These are phyloP conservation scores for Xylocampa areola DNA, from an alignment of 2,888 invertebrate genomes.

Conservation along the genomic window DNA sequence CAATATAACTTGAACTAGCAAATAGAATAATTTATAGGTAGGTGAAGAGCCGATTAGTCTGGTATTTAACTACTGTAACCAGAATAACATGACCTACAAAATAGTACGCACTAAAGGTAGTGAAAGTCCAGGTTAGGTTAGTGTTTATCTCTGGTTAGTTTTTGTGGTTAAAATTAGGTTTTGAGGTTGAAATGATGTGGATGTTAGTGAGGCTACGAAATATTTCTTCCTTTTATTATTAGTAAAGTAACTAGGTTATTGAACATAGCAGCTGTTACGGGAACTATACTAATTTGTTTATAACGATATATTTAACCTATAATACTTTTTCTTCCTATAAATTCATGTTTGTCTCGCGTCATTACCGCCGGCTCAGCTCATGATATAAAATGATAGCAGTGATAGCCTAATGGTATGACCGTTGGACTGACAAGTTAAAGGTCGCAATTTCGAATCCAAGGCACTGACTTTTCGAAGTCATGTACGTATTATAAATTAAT, in stretches of 20 bases:
- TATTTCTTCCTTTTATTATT: conserved; percentile 15
- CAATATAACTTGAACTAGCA: conserved; percentile 23
- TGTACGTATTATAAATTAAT: no score
- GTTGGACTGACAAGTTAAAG: no score
- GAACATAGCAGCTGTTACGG: no score
- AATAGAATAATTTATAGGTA: neutral
- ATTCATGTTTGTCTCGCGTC: no score
- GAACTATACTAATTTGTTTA: no score
- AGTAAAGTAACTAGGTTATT: neutral
- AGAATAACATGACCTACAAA: conserved; percentile 19
- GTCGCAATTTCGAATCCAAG: no score
- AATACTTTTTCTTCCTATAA: no score
- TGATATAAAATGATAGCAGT: no score
- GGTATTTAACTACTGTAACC: conserved; percentile 5
- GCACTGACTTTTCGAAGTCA: no score
- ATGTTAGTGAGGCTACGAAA: conserved; percentile 61
- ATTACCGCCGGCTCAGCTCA: no score
- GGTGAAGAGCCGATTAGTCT: conserved; percentile 2
- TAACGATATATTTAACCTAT: no score
- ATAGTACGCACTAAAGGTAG: neutral
- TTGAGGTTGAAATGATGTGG: conserved; percentile 71
- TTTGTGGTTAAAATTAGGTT: conserved; percentile 69
- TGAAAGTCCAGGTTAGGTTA: conserved; percentile 25
- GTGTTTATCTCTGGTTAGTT: conserved; percentile 41
- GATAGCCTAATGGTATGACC: no score